A percentile compares a stretch with the other conserved stretches of the same genome.
phyloP scores from a whole-genome alignment of 2,888 invertebrate genomes.

The Clepsis dumicolana region DNA sequence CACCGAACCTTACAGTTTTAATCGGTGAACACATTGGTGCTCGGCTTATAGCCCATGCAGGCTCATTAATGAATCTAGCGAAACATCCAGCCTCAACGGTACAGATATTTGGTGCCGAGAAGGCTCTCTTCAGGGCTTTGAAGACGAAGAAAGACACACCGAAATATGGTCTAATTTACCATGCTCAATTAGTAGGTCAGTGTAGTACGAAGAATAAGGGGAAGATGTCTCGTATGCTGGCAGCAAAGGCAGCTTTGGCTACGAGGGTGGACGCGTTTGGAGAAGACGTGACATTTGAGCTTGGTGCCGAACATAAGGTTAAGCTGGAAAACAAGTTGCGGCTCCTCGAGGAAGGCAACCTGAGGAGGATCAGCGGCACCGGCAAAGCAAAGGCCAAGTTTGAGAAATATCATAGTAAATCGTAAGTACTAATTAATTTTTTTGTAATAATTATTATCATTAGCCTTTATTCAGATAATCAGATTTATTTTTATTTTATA shows the following conservation, averaged over 20 bases:
- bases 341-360: conserved; percentile 94
- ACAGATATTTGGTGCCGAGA: conserved; percentile 99
- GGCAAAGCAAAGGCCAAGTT: conserved; percentile 96
- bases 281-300: conserved; percentile 93
- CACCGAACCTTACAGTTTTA: conserved; percentile 97
- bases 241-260: conserved; percentile 97
- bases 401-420: conserved; percentile 96
- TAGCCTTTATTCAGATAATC: no score
- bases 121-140: conserved; percentile 97
- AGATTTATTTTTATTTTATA: no score
- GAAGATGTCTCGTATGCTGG: conserved; percentile 97
- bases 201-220: conserved; percentile 96
- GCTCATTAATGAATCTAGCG: conserved; percentile 97
- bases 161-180: conserved; percentile 99
- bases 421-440: conserved; percentile 68
- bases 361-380: conserved; percentile 93
- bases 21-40: conserved; percentile 99
- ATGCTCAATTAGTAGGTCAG: conserved; percentile 97
- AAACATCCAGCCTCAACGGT: conserved; percentile 99
- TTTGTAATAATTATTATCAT: background rate
- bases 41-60: conserved; percentile 98
- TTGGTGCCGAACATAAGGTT: conserved; percentile 96
- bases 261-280: conserved; percentile 98
- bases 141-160: conserved; percentile 99
- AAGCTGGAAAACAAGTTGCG: conserved; percentile 93